phyloP scores from a whole-genome alignment of 2,888 invertebrate species.

The Agrilus mali region DNA sequence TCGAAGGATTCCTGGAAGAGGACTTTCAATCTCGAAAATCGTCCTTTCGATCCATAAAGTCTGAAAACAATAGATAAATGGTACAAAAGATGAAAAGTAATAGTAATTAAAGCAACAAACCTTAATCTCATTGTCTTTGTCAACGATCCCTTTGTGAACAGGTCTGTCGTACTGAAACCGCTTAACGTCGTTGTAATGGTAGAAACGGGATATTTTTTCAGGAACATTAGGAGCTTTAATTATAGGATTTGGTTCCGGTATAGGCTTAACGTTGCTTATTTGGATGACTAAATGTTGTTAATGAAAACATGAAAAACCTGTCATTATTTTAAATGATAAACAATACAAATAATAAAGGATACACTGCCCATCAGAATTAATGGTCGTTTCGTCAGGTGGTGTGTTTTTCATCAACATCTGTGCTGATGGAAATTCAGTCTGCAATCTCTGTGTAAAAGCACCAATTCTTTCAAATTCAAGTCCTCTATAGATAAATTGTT shows the following conservation, averaged over 20 bases:
- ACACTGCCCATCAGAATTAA: slow-evolving; percentile 80
- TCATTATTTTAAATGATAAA: neutral
- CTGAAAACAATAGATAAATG: slow-evolving; percentile 31
- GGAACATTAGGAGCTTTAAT: slow-evolving; percentile 52
- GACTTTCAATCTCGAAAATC: slow-evolving; percentile 65
- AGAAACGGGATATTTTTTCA: slow-evolving; percentile 77
- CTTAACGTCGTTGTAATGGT: slow-evolving; percentile 81
- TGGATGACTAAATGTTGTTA: slow-evolving; percentile 57
- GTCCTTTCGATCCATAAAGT: slow-evolving; percentile 92
- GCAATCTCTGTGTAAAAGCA: slow-evolving; percentile 84
- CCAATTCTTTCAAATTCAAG: slow-evolving; percentile 90
- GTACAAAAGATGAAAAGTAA: neutral
- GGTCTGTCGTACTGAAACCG: slow-evolving; percentile 86
- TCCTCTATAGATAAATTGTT: slow-evolving; percentile 90
- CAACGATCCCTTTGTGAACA: slow-evolving; percentile 77
- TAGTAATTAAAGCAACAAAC: slow-evolving; percentile 26
- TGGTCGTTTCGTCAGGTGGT: slow-evolving; percentile 77
- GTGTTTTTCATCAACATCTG: slow-evolving; percentile 86
- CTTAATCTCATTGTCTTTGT: slow-evolving; percentile 92
- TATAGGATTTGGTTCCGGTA: slow-evolving; percentile 54
- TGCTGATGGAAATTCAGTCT: slow-evolving; percentile 90
- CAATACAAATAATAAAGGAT: slow-evolving; percentile 27
- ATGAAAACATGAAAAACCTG: slow-evolving; percentile 1
- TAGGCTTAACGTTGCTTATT: slow-evolving; percentile 87
- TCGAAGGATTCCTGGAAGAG: slow-evolving; percentile 80